Conservation (phyloP, 2,797 vertebrate species). For the Harpagifer antarcticus region DNA sequence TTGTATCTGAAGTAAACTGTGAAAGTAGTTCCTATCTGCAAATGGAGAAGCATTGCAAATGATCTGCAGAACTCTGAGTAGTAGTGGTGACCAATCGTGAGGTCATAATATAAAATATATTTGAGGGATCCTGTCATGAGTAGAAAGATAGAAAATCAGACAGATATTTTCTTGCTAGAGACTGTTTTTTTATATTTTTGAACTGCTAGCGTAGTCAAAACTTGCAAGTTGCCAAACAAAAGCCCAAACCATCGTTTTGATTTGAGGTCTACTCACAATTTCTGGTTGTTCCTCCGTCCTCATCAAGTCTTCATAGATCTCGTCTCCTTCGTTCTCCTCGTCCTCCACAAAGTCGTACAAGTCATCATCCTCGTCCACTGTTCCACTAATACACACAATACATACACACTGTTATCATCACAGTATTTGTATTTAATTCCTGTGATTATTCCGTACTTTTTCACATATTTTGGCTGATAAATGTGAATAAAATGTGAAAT, state of each 20-base stretch:
- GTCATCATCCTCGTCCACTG: slow-evolving; percentile 93
- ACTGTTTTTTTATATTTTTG: too few species aligned
- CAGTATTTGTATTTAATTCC: not conserved
- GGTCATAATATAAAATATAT: slow-evolving; percentile 12
- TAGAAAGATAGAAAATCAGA: not conserved
- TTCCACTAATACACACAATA: slow-evolving; percentile 83
- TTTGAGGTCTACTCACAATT: slow-evolving; percentile 65
- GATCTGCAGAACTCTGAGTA: not conserved
- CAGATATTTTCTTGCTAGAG: too few species aligned
- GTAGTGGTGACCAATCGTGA: not conserved
- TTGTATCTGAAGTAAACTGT: not conserved
- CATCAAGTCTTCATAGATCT: slow-evolving; percentile 95
- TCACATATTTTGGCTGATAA: too few species aligned
- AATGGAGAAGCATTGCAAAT: not conserved
- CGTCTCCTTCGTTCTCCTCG: slow-evolving; percentile 90
- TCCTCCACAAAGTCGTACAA: slow-evolving; percentile 94
- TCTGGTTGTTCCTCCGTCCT: slow-evolving; percentile 80
- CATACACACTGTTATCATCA: slow-evolving; percentile 2
- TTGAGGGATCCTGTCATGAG: not conserved
- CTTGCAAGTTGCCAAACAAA: not conserved
- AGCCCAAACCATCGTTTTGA: not conserved
- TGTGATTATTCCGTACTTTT: too few species aligned
- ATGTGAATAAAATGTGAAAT: too few species aligned
- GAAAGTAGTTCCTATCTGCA: not conserved
- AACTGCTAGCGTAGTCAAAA: not conserved